These are phyloP conservation scores for Lysandra bellargus DNA, from an alignment of 2,888 invertebrate genomes.

Conservation along the genomic window DNA sequence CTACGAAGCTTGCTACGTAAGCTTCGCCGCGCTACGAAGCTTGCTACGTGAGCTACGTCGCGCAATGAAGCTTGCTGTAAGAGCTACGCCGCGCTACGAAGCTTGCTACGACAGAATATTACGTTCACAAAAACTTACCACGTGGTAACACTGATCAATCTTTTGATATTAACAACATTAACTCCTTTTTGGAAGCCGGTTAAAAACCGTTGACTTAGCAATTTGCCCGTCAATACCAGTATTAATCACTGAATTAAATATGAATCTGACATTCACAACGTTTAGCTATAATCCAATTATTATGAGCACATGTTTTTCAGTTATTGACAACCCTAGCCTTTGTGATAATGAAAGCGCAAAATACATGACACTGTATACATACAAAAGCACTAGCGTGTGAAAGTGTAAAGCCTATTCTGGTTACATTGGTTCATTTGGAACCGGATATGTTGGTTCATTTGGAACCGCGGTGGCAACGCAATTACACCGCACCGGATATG, in stretches of 20 bases:
- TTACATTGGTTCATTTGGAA: slow-evolving; percentile 10
- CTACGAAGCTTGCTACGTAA: too few species aligned
- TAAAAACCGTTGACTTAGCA: too few species aligned
- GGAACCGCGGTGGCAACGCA: not conserved
- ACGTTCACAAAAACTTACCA: too few species aligned
- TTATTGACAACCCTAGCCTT: not conserved
- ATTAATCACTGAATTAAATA: not conserved
- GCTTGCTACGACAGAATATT: too few species aligned
- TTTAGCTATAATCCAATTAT: not conserved
- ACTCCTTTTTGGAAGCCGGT: too few species aligned
- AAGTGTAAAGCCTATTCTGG: slow-evolving; percentile 14
- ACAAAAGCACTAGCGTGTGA: not conserved
- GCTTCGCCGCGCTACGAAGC: too few species aligned
- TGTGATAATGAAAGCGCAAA: not conserved
- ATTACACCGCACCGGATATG: slow-evolving; percentile 10
- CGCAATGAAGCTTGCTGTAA: too few species aligned
- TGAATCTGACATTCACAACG: not conserved
- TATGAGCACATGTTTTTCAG: not conserved
- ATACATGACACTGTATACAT: not conserved
- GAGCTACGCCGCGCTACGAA: too few species aligned
- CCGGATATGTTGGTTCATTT: slow-evolving; percentile 4
- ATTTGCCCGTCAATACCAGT: too few species aligned
- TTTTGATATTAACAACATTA: too few species aligned
- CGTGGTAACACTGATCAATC: too few species aligned
- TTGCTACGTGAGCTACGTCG: too few species aligned